Conservation (phyloP, 2,797 vertebrate genomes). For the Smutsia temminckii region DNA sequence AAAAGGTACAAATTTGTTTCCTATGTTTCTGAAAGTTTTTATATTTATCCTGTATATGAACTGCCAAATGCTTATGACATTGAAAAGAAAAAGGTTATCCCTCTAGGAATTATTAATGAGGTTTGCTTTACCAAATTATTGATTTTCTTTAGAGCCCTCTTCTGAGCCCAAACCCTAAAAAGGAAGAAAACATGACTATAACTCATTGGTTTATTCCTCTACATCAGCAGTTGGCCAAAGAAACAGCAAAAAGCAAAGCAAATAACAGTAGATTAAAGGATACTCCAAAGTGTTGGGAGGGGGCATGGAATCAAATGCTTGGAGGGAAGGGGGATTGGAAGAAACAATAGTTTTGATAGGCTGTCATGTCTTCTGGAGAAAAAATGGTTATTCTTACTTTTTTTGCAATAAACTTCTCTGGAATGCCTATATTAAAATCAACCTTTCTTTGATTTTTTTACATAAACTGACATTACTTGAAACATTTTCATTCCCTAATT, state of each 20-base stretch:
- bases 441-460: background rate
- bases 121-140: background rate
- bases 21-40: background rate
- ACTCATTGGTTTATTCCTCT: background rate
- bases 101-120: background rate
- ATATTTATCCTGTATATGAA: background rate
- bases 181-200: background rate
- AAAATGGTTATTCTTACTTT: background rate
- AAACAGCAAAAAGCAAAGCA: background rate
- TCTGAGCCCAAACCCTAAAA: background rate
- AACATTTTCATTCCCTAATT: background rate
- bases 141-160: background rate
- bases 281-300: background rate
- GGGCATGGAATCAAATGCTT: background rate
- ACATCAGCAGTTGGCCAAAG: background rate
- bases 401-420: background rate
- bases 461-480: background rate
- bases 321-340: background rate
- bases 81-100: background rate
- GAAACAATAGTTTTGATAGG: background rate
- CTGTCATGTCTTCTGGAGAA: background rate
- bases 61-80: background rate
- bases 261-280: background rate
- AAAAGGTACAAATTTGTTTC: background rate
- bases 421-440: background rate